These are phyloP conservation scores for Hemibagrus guttatus DNA, from an alignment of 2,797 vertebrate genomes.

Conservation along the genomic window DNA sequence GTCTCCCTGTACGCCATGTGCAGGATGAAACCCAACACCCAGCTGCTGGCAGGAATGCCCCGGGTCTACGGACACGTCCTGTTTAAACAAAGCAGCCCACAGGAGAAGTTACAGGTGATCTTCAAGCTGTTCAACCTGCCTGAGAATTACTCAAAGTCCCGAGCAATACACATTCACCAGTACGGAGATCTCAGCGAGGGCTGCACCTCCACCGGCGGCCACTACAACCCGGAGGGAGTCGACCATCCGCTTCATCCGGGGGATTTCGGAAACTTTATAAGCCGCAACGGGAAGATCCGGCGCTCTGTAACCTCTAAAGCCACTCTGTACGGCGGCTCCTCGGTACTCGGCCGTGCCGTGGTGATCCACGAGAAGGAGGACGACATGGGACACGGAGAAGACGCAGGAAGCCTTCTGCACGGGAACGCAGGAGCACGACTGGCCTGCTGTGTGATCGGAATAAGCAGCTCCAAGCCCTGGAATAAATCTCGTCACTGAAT, in stretches of 20 bases:
- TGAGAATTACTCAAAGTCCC: constrained; percentile 50
- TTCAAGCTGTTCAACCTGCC: constrained; percentile 82
- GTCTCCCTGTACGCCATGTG: constrained; percentile 75
- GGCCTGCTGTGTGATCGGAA: constrained; percentile 88
- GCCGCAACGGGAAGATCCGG: constrained; percentile 78
- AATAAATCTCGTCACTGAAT: constrained; percentile 41
- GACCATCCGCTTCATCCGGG: constrained; percentile 87
- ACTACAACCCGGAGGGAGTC: constrained; percentile 84
- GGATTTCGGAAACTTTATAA: constrained; percentile 90
- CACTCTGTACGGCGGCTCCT: constrained; percentile 75
- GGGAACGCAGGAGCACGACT: constrained; percentile 90
- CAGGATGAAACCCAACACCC: constrained; percentile 79
- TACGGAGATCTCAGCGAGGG: constrained; percentile 84
- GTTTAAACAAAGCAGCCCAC: constrained; percentile 78
- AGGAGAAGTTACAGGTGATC: constrained; percentile 73
- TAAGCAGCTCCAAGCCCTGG: constrained; percentile 75
- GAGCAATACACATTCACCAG: constrained; percentile 90
- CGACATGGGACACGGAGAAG: constrained; percentile 86
- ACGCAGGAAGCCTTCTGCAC: constrained; percentile 82
- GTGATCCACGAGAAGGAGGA: constrained; percentile 87
- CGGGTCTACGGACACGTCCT: constrained; percentile 80
- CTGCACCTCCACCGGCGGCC: constrained; percentile 83
- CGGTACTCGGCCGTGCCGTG: constrained; percentile 82
- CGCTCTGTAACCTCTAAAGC: constrained; percentile 66
- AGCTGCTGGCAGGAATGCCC: constrained; percentile 69